Evolutionary conservation across 2,888 invertebrate species (phyloP).

Genomic region (Ormyrus labotus): DNA sequence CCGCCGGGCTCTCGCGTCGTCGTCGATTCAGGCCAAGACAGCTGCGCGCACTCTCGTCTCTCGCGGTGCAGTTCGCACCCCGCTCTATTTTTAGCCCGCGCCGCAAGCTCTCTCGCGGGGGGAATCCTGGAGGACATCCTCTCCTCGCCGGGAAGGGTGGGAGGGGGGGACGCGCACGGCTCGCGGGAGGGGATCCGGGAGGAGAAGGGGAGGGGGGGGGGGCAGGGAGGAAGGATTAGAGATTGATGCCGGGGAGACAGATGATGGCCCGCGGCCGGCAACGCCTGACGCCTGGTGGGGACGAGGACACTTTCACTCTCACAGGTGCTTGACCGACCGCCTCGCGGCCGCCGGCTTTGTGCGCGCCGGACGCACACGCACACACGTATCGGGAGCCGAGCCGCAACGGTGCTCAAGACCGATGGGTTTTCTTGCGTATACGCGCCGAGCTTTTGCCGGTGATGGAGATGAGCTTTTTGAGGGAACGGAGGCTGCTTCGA

Average conservation of each 20-base stretch:
- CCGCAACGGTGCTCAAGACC: background rate
- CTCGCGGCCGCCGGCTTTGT: slow-evolving; percentile 49
- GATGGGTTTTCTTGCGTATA: too few species aligned
- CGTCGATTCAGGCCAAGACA: background rate
- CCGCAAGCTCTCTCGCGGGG: too few species aligned
- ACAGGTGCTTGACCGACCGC: slow-evolving; percentile 74
- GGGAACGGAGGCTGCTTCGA: too few species aligned
- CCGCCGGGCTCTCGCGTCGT: background rate
- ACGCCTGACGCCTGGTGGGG: slow-evolving; percentile 57
- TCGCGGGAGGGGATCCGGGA: background rate
- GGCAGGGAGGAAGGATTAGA: background rate
- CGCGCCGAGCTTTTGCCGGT: too few species aligned
- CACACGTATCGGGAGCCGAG: background rate
- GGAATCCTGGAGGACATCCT: too few species aligned
- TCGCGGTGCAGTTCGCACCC: background rate
- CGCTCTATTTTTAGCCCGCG: slow-evolving; percentile 15
- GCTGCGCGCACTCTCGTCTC: background rate
- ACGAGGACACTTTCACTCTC: slow-evolving; percentile 74
- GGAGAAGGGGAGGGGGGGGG: slow-evolving; percentile 1
- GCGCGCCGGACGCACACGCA: background rate
- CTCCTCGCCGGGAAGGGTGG: background rate
- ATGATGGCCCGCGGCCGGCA: slow-evolving; percentile 13
- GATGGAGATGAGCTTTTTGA: too few species aligned
- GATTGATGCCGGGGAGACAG: background rate
- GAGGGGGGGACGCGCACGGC: background rate